Base-by-base conservation (phyloP, 2,113 vertebrate species). In the Patagioenas fasciata region DNA sequence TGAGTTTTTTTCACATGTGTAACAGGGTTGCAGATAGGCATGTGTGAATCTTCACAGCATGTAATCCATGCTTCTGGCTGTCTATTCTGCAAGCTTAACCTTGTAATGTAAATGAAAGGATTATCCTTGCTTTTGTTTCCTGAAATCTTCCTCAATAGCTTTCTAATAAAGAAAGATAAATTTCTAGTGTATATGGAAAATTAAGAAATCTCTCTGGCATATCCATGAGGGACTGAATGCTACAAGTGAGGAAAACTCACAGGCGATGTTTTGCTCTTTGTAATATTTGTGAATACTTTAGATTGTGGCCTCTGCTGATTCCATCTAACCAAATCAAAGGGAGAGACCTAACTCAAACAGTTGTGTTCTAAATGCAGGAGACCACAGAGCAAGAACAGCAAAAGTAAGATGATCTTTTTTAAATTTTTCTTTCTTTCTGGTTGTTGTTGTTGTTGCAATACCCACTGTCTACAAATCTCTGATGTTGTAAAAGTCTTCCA, bases 71-170 rank as follows among this genome's bases (percentile, higher is more conserved):
- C 2, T 53, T 77, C 24, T 34, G 34, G 1, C 6, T 34, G 7
- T 73, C 32, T 77, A 4, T 42, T 83, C 29, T 79, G 21, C 25
- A 88, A n/a, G 3, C 9, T 80, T 77, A 61, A 4, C 21, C 2
- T 61, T 1, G 0, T 23, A 77, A 34, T 1, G 18, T 36, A 58
- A 69, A 48, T 17, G 0, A 64, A 80, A 40, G 1, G 0, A 19
- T 66, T 72, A 8, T n/a, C 24, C 14, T 69, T 50, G 2, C 1
- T 78, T 80, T 62, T 44, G 5, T 80, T 77, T 73, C 60, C 29
- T 54, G 18, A 78, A 69, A 34, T 32, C 12, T 44, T 70, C 12
- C 15, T 74, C n/a, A 47, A n/a, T 3, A 66, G 18, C 2, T 2
- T 73, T 69, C 17, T 29, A 25, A 83, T 15, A 40, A 62, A 77